phyloP scores from a whole-genome alignment of 2,888 invertebrate genomes.

The Stenodera caucasica region DNA sequence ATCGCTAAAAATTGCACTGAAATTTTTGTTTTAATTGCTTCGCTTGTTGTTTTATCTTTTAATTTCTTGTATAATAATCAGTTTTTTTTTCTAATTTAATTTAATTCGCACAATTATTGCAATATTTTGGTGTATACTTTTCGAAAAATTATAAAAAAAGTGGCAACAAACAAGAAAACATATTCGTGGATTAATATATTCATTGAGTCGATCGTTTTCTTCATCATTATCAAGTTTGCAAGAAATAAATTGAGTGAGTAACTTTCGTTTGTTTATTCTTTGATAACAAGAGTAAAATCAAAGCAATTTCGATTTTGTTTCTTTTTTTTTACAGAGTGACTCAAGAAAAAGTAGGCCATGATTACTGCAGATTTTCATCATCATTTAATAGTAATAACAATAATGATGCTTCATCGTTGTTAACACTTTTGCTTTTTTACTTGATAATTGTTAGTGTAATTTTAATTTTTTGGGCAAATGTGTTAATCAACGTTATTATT shows the following conservation, averaged over 20 bases:
- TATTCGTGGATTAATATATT: conserved; percentile 14
- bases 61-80: conserved; percentile 7
- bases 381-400: conserved; percentile 6
- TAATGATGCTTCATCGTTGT: conserved; percentile 13
- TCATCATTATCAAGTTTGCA: not conserved
- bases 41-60: conserved; percentile 16
- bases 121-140: conserved; percentile 15
- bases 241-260: too few relatives aligned
- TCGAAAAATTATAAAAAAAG: conserved; percentile 23
- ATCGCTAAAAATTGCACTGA: conserved; percentile 14
- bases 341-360: conserved; percentile 23
- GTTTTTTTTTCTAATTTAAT: conserved; percentile 11
- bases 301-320: not conserved
- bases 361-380: conserved; percentile 12
- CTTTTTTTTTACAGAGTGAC: conserved; percentile 18
- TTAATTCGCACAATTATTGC: conserved; percentile 12
- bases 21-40: conserved; percentile 11
- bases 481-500: conserved; percentile 19
- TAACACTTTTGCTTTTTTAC: conserved; percentile 25
- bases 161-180: conserved; percentile 11
- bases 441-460: conserved; percentile 15
- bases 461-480: conserved; percentile 18
- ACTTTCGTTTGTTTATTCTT: too few relatives aligned
- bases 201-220: conserved; percentile 2
- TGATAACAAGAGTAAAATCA: too few relatives aligned